Conservation (phyloP, 1,140 invertebrate species). For the Helicoverpa zea region DNA sequence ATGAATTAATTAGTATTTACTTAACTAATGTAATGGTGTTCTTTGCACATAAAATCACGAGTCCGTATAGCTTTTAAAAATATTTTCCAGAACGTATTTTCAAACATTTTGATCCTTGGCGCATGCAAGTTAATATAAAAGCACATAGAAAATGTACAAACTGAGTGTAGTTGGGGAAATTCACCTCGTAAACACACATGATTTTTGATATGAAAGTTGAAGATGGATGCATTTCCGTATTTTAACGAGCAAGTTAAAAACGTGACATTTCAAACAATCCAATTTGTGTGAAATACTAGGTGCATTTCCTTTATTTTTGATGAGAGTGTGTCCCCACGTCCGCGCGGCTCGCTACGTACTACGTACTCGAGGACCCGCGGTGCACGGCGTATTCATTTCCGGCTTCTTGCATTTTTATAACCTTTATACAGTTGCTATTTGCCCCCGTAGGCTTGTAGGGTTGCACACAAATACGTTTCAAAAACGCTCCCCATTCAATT, state of each 20-base stretch:
- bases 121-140: no score
- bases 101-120: no score
- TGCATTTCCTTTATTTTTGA: constrained; percentile 40
- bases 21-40: no score
- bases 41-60: no score
- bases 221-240: constrained; percentile 8
- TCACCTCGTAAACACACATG: neutral
- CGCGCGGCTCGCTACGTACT: constrained; percentile 48
- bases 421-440: constrained; percentile 69
- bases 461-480: constrained; percentile 44
- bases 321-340: constrained; percentile 21
- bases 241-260: constrained; percentile 22
- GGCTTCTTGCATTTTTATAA: constrained; percentile 82
- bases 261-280: constrained; percentile 37
- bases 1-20: no score
- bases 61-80: no score
- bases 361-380: constrained; percentile 46
- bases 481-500: constrained; percentile 27
- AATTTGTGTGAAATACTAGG: constrained; percentile 41
- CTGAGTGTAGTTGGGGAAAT: neutral
- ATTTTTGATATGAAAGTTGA: neutral
- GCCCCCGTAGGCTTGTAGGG: constrained; percentile 62
- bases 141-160: no score
- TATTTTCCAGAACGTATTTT: no score
- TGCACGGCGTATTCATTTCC: constrained; percentile 77